Evolutionary conservation across 2,888 invertebrate genomes (phyloP), one percentile per base, ranked within the genome.

Genomic region (Selenia dentaria): DNA sequence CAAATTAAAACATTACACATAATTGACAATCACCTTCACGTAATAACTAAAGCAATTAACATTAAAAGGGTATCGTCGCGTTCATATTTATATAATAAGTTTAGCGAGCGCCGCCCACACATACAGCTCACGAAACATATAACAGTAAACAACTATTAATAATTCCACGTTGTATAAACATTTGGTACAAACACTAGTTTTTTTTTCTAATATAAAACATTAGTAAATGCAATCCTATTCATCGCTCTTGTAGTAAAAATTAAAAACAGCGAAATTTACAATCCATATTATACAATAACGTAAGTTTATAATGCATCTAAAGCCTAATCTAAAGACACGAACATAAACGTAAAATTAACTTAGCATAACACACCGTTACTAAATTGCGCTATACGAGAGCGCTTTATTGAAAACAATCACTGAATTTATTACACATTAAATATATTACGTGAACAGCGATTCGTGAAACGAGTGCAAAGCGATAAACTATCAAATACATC

Each of bases 161-260:
- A 72, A 74, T 66, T 70, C 66, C 71, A 67, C 72, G 67, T 71
- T 73, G 73, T 62, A n/a, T n/a, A 74, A 74, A 71, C 70, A 84
- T 88, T 89, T 86, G 89, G 89, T 88, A 88, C 82, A 80, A 84
- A 83, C 81, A 75, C 81, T 85, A 86, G 74, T 58, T n/a, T n/a
- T n/a, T n/a, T n/a, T n/a, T 51, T 67, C 84, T 88, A 87, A 72
- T 62, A 80, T 85, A 87, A 85, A 84, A 85, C 79, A 89, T 88
- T 89, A 89, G 90, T 89, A 89, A 90, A 90, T 89, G 90, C 90
- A 88, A 81, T 16, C 70, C 83, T 86, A 85, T 79, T 81, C 78
- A 69, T 66, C 60, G 65, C 71, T 68, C 59, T 60, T 53, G 63
- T 74, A 69, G 75, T 75, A 71, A 70, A 74, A 60, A 62, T 59